Base-by-base conservation (phyloP, 2,888 invertebrate genomes). In the Sicus ferrugineus region DNA sequence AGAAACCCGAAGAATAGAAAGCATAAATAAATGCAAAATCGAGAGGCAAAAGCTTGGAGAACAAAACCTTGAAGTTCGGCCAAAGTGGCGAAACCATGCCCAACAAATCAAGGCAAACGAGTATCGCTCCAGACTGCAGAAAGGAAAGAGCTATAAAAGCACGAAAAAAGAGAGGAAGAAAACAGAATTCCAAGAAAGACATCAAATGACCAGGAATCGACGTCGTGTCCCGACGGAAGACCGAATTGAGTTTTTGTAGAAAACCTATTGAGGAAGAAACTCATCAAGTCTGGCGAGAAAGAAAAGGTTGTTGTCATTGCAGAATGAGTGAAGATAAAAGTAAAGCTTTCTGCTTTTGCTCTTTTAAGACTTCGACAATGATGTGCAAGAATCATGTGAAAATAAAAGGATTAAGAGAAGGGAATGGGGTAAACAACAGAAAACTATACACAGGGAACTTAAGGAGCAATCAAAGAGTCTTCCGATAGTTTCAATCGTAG, bases 91-190 rank as follows among this genome's bases (percentile, higher is more conserved):
- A 38, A 65, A 69, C 72, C 70, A 73, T 75, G 73, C 73, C 73
- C 75, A n/a, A n/a, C n/a, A 73, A 75, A 75, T 73, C 75, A 76
- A 75, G 75, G 74, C 75, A 75, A 75, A 75, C 75, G 73, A 76
- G 75, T 71, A 74, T 72, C 72, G 73, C 74, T 76, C 73, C 71
- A 74, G 71, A 68, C 68, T 54, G 7, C 9, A 38, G 52, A 50
- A 59, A 48, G 31, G 58, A 56, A 52, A 11, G 52, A 52, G 54
- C 26, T 26, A 54, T 26, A 31, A 59, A n/a, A 59, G 19, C 34
- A 34, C 14, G 34, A 34, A 34, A 59, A 52, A 58, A 46, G 42
- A 23, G n/a, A 30, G n/a, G 11, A 46, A 46, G 34, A 59, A n/a
- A 19, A 59, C 14, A 30, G n/a, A 34, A 63, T 6, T 4, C n/a